phyloP scores from a whole-genome alignment of 2,888 invertebrate genomes.

The Pachycephus smyrnensis region DNA sequence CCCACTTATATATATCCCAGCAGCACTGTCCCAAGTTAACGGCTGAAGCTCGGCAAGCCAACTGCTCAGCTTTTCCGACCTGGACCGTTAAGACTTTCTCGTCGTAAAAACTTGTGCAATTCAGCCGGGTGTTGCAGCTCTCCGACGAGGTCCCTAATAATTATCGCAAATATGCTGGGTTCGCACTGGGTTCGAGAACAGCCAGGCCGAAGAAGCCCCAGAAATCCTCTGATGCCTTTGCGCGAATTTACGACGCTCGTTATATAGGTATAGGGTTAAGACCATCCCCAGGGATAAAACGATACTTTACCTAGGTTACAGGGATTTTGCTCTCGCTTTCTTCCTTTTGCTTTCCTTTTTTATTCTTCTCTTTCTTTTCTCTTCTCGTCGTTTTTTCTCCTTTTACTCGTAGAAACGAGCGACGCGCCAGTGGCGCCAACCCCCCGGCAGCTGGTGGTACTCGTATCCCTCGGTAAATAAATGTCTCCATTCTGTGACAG shows the following conservation, averaged over 20 bases:
- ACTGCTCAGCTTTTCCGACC: neutral
- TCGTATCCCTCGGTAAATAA: neutral
- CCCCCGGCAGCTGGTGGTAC: neutral
- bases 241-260: neutral
- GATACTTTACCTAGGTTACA: neutral
- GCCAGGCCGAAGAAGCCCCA: neutral
- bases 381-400: neutral
- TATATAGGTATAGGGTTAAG: neutral
- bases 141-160: neutral
- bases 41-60: neutral
- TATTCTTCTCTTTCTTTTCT: neutral
- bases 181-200: neutral
- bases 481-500: conserved; percentile 44
- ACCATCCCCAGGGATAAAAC: neutral
- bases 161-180: neutral
- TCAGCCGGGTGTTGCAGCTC: neutral
- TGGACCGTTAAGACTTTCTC: conserved; percentile 35
- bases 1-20: neutral
- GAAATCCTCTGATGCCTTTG: neutral
- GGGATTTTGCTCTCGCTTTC: neutral
- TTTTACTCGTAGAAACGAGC: neutral
- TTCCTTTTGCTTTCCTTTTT: neutral
- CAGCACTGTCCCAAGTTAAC: neutral
- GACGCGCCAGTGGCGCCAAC: neutral
- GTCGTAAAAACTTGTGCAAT: conserved; percentile 36